These are phyloP conservation scores for Dione juno DNA, from an alignment of 2,888 invertebrate genomes.

Conservation along the genomic window DNA sequence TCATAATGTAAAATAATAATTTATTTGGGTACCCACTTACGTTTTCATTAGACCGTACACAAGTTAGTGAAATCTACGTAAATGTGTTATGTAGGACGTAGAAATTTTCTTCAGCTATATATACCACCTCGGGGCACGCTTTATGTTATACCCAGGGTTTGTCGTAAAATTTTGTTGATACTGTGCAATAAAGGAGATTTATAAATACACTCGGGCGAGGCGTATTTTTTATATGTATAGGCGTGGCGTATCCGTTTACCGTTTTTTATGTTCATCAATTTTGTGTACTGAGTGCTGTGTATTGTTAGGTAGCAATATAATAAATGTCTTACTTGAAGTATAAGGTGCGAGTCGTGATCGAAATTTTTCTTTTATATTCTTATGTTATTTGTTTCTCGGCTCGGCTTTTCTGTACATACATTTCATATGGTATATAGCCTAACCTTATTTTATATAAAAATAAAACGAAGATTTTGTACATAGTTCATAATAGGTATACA, in stretches of 20 bases:
- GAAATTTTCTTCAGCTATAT: conserved; percentile 58
- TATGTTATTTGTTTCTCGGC: neutral
- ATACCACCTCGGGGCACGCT: conserved; percentile 48
- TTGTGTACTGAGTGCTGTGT: conserved; percentile 12
- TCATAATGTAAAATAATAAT: conserved; percentile 67
- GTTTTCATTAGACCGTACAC: conserved; percentile 65
- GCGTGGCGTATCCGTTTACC: conserved; percentile 28
- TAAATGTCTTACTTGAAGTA: conserved; percentile 8
- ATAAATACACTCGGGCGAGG: conserved; percentile 37
- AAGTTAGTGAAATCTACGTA: conserved; percentile 74
- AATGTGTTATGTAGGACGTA: conserved; percentile 65
- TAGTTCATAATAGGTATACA: too few relatives aligned
- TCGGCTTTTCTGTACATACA: too few relatives aligned
- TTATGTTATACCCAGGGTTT: conserved; percentile 50
- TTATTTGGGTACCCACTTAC: conserved; percentile 65
- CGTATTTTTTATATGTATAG: conserved; percentile 37
- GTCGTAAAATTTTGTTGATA: conserved; percentile 54
- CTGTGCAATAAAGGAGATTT: conserved; percentile 46
- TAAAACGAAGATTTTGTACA: too few relatives aligned
- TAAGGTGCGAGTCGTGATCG: conserved; percentile 1
- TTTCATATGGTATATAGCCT: neutral
- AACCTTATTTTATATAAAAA: too few relatives aligned
- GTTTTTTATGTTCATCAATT: conserved; percentile 37
- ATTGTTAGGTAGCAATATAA: conserved; percentile 13
- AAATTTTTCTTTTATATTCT: neutral